Evolutionary conservation across 2,888 invertebrate species (phyloP).

Genomic region (Caenorhabditis afra): DNA sequence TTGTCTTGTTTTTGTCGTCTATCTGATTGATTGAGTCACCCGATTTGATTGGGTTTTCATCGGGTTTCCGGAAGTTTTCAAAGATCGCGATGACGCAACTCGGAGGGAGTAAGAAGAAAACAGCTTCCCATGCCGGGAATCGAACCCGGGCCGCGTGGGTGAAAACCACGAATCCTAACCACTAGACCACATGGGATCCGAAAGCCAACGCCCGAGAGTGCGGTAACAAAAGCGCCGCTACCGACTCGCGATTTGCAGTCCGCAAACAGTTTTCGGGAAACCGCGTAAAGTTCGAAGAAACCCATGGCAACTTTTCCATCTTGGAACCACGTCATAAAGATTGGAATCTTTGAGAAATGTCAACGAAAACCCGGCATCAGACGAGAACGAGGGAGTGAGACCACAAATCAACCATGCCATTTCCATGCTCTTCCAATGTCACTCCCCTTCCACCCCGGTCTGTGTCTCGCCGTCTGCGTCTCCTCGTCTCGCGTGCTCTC

Average conservation of each 20-base stretch:
- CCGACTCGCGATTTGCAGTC: no score
- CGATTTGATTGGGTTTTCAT: slow-evolving; percentile 15
- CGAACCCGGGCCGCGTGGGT: slow-evolving; percentile 80
- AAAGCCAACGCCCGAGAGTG: no score
- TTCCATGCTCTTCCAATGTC: slow-evolving; percentile 24
- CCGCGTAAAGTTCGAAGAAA: no score
- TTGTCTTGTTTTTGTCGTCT: slow-evolving; percentile 28
- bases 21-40: slow-evolving; percentile 20
- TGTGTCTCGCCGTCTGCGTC: slow-evolving; percentile 7
- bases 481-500: not conserved
- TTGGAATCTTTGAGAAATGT: no score
- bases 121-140: slow-evolving; percentile 80
- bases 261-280: no score
- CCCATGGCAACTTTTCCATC: no score
- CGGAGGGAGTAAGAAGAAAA: slow-evolving; percentile 30
- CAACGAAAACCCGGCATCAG: not conserved
- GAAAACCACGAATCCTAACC: slow-evolving; percentile 71
- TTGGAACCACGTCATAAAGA: no score
- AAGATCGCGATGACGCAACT: not conserved
- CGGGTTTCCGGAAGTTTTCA: slow-evolving; percentile 8
- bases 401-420: slow-evolving; percentile 4
- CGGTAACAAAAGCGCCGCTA: no score
- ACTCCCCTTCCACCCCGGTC: slow-evolving; percentile 15
- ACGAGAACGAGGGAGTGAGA: not conserved
- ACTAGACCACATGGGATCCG: slow-evolving; percentile 56